Percentiles rank a stretch among this genome's conserved stretches.
Evolutionary conservation across 2,113 vertebrate genomes (phyloP).

Genomic region (Sander vitreus): DNA sequence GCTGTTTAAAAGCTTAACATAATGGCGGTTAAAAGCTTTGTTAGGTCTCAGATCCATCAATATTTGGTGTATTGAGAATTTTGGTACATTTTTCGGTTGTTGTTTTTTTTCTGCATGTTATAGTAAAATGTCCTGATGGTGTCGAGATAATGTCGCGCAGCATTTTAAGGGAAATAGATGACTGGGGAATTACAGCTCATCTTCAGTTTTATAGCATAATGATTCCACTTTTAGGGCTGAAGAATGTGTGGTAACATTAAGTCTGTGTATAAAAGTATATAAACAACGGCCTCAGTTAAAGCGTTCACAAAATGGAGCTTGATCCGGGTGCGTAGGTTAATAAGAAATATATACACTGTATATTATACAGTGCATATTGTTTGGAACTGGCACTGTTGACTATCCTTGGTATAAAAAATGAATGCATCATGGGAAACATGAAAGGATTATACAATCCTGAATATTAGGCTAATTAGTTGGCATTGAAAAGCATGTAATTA

Average conservation of each 20-base stretch:
- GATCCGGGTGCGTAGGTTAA: neutral
- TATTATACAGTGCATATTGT: neutral
- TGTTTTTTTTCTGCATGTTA: neutral
- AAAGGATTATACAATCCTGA: neutral
- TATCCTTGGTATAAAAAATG: neutral
- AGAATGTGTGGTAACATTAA: constrained; percentile 25
- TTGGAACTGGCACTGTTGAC: neutral
- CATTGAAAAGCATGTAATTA: neutral
- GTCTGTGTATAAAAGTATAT: neutral
- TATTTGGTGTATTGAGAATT: neutral
- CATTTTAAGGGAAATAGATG: constrained; percentile 27
- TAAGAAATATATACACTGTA: neutral
- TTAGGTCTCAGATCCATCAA: constrained; percentile 6
- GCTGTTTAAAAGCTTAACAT: neutral
- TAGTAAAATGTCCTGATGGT: constrained; percentile 20
- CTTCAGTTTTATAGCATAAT: constrained; percentile 37
- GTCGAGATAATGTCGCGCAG: constrained; percentile 2
- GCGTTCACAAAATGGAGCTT: neutral
- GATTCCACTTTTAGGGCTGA: constrained; percentile 11
- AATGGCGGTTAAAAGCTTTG: constrained; percentile 11
- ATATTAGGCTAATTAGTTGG: neutral
- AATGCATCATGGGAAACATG: neutral
- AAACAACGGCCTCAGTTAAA: neutral
- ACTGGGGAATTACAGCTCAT: constrained; percentile 34
- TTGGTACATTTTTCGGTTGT: neutral